phyloP scores from a whole-genome alignment of 2,797 vertebrate species.

The Sebastes nivosus region DNA sequence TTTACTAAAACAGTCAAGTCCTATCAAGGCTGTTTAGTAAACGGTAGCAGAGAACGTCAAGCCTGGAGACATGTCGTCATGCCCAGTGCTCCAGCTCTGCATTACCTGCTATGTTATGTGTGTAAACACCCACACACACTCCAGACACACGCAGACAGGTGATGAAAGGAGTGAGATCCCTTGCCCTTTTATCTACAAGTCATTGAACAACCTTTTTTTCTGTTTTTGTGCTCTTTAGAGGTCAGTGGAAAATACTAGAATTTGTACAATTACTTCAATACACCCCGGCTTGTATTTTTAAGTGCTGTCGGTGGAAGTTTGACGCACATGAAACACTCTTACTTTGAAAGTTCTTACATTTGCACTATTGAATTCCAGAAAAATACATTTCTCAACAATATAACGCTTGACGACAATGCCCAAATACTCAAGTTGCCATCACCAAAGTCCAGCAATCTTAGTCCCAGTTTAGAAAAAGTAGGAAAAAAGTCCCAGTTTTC shows the following conservation, averaged over 20 bases:
- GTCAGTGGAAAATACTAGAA: slow-evolving; percentile 45
- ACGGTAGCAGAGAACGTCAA: slow-evolving; percentile 74
- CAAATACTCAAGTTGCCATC: neutral
- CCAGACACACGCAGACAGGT: slow-evolving; percentile 74
- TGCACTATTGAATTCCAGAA: neutral
- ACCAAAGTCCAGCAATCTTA: neutral
- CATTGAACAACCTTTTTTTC: slow-evolving; percentile 52
- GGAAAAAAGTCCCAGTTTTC: slow-evolving; percentile 17
- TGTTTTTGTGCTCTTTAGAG: slow-evolving; percentile 39
- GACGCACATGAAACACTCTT: neutral
- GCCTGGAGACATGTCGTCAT: slow-evolving; percentile 78
- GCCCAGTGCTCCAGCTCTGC: slow-evolving; percentile 62
- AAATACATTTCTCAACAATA: neutral
- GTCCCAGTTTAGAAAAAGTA: neutral
- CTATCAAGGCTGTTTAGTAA: slow-evolving; percentile 85
- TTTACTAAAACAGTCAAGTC: slow-evolving; percentile 84
- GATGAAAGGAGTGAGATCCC: slow-evolving; percentile 55
- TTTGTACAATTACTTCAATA: neutral
- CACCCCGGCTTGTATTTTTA: neutral
- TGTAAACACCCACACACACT: slow-evolving; percentile 84
- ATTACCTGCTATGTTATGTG: slow-evolving; percentile 78
- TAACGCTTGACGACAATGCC: neutral
- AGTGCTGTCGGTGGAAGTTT: neutral
- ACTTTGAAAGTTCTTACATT: neutral
- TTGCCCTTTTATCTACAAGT: slow-evolving; percentile 43